These are phyloP conservation scores for Rhamnusium bicolor DNA, from an alignment of 2,888 invertebrate genomes.

Conservation along the genomic window DNA sequence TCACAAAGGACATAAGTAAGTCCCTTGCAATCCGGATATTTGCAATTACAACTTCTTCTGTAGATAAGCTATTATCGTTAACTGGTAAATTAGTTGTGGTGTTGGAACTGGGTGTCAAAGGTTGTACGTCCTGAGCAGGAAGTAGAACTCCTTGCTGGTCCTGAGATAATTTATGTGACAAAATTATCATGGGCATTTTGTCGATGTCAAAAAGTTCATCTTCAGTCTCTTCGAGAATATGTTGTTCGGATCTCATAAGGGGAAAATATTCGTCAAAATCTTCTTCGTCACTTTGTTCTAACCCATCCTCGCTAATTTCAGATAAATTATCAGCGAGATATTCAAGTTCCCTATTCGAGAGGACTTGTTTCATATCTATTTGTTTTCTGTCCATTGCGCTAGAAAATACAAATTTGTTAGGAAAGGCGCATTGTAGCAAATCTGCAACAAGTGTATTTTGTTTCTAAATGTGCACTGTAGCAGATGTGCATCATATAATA, in stretches of 20 bases:
- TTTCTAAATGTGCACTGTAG: no score
- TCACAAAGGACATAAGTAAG: neutral
- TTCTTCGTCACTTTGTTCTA: neutral
- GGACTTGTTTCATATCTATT: neutral
- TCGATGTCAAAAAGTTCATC: neutral
- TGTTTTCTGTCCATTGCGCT: neutral
- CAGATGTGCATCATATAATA: no score
- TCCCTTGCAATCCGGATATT: neutral
- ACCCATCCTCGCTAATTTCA: conserved; percentile 6
- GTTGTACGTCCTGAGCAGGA: neutral
- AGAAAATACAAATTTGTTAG: neutral
- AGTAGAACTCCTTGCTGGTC: no score
- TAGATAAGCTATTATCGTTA: neutral
- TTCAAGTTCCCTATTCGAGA: neutral
- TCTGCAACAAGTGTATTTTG: neutral
- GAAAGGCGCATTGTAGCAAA: neutral
- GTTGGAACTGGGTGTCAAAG: neutral
- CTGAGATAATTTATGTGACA: neutral
- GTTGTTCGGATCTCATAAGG: neutral
- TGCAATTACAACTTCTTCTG: no score
- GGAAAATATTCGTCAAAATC: neutral
- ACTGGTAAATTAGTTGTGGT: neutral
- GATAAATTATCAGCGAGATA: neutral
- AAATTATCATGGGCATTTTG: neutral
- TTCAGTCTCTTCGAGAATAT: neutral